Percentiles rank a stretch among this genome's conserved stretches.
These are phyloP conservation scores for Tetragonula carbonaria DNA, from an alignment of 2,888 invertebrate species.

Conservation along the genomic window DNA sequence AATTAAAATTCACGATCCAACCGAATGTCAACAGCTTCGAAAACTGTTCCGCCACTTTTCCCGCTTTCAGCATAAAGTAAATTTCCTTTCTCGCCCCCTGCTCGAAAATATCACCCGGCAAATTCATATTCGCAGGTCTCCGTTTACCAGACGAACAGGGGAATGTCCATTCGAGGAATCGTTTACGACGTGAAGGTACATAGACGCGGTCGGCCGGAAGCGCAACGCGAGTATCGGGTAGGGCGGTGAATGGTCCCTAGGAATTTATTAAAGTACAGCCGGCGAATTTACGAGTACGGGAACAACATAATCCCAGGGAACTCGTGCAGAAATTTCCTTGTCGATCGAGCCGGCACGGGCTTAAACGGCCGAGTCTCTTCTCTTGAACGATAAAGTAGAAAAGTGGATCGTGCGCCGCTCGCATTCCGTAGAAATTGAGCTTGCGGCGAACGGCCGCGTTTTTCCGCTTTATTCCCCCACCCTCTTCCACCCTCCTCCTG, in stretches of 20 bases:
- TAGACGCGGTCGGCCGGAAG: neutral
- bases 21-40: neutral
- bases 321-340: conserved; percentile 63
- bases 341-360: conserved; percentile 43
- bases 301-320: conserved; percentile 61
- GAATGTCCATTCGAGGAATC: neutral
- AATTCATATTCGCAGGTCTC: neutral
- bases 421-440: conserved; percentile 71
- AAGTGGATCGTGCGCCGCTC: conserved; percentile 66
- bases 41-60: neutral
- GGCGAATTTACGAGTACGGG: conserved; percentile 54
- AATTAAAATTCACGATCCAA: neutral
- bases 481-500: neutral
- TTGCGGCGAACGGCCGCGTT: conserved; percentile 62
- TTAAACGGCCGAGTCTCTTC: conserved; percentile 49
- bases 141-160: neutral
- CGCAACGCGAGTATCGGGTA: neutral
- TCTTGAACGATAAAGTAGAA: conserved; percentile 62
- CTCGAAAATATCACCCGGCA: neutral
- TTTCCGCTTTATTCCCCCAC: conserved; percentile 42
- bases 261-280: conserved; percentile 61
- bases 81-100: too few species aligned
- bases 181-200: neutral
- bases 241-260: conserved; percentile 14
- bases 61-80: neutral